These are phyloP conservation scores for Lepidocyrtoides sp. DNA, from an alignment of 2,888 invertebrate genomes.

Conservation along the genomic window DNA sequence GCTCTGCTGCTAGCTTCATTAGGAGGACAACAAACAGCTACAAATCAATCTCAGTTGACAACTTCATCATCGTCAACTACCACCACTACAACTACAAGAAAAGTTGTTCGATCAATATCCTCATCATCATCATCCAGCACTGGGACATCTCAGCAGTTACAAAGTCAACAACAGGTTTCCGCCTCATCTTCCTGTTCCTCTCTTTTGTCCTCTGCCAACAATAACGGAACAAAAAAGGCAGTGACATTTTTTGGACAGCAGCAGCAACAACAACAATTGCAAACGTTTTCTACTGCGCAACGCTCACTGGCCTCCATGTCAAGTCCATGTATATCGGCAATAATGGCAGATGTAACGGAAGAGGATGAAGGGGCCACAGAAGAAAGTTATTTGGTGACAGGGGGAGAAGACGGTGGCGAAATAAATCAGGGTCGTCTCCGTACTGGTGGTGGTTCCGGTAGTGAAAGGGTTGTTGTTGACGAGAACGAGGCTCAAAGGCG, in stretches of 20 bases:
- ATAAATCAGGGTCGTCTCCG: slow-evolving; percentile 21
- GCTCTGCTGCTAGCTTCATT: slow-evolving; percentile 30
- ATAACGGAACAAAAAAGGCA: slow-evolving; percentile 14
- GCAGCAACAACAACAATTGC: slow-evolving; percentile 41
- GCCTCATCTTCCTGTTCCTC: slow-evolving; percentile 62
- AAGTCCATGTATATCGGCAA: slow-evolving; percentile 72
- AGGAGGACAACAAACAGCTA: slow-evolving; percentile 24
- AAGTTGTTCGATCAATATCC: slow-evolving; percentile 71
- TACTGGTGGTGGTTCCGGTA: neutral
- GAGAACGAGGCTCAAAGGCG: slow-evolving; percentile 64
- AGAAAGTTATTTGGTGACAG: slow-evolving; percentile 74
- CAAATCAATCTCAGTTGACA: slow-evolving; percentile 61
- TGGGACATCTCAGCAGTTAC: slow-evolving; percentile 30
- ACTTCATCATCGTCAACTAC: slow-evolving; percentile 49
- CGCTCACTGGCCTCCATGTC: slow-evolving; percentile 62
- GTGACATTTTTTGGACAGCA: slow-evolving; percentile 71
- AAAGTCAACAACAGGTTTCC: slow-evolving; percentile 57
- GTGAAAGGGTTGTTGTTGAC: slow-evolving; percentile 24
- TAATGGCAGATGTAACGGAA: slow-evolving; percentile 77
- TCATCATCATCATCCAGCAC: slow-evolving; percentile 50
- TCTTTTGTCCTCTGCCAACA: slow-evolving; percentile 13
- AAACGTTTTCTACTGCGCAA: slow-evolving; percentile 26
- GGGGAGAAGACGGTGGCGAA: slow-evolving; percentile 48
- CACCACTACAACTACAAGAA: slow-evolving; percentile 65
- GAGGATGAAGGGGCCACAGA: slow-evolving; percentile 83